phyloP scores from a whole-genome alignment of 2,888 invertebrate genomes.

The Epiblema foenella region DNA sequence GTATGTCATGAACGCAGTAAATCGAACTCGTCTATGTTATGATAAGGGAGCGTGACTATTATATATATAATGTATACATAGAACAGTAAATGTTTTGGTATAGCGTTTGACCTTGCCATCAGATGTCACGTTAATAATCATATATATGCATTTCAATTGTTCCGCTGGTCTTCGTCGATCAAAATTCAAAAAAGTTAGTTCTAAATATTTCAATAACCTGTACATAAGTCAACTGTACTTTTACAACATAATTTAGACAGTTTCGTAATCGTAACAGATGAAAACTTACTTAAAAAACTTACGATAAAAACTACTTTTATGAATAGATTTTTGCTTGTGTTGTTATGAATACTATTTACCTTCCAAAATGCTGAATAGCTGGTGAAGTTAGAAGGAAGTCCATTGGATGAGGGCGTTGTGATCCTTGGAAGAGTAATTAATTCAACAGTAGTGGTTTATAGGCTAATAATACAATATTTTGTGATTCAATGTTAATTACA shows the following conservation, averaged over 20 bases:
- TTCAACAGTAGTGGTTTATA: neutral
- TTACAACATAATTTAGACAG: neutral
- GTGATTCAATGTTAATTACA: neutral
- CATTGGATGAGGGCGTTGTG: neutral
- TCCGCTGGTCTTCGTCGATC: neutral
- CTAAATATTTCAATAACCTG: neutral
- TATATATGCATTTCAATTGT: neutral
- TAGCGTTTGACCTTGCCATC: neutral
- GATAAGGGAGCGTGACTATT: constrained; percentile 3
- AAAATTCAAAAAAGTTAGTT: neutral
- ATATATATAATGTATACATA: neutral
- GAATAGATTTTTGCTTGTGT: too few species aligned
- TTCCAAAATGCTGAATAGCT: too few species aligned
- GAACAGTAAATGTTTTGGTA: neutral
- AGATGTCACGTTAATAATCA: neutral
- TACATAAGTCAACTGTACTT: neutral
- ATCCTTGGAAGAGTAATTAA: neutral
- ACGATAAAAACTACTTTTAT: too few species aligned
- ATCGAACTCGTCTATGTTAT: neutral
- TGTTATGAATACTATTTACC: too few species aligned
- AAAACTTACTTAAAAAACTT: too few species aligned
- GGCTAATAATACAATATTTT: neutral
- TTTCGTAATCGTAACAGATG: neutral
- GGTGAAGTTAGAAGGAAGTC: too few species aligned
- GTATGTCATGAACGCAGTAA: neutral